Percentiles rank a stretch among this genome's conserved stretches.
These are phyloP conservation scores for Himalopsyche japonica DNA, from an alignment of 2,888 invertebrate species.

Conservation along the genomic window DNA sequence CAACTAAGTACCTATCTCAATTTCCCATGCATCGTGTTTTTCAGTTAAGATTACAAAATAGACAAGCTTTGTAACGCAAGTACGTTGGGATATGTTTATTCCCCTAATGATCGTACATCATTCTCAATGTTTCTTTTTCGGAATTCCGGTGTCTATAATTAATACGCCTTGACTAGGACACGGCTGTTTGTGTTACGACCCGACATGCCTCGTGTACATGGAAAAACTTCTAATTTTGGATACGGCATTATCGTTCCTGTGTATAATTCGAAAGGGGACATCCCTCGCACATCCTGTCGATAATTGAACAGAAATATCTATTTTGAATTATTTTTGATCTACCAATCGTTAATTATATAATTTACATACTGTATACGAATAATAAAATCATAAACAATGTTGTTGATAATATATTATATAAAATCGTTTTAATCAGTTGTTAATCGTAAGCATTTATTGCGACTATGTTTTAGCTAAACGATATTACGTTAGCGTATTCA, in stretches of 20 bases:
- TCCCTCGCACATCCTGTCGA: not conserved
- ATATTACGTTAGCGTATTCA: not conserved
- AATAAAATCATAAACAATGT: too few species aligned
- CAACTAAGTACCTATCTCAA: too few species aligned
- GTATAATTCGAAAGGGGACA: not conserved
- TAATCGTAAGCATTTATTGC: not conserved
- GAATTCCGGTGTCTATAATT: slow-evolving; percentile 7
- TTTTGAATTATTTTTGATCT: too few species aligned
- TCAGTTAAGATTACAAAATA: too few species aligned
- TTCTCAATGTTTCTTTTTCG: slow-evolving; percentile 3
- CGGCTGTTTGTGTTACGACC: slow-evolving; percentile 12
- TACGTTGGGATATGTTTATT: not conserved
- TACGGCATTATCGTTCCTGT: not conserved
- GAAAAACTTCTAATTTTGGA: not conserved
- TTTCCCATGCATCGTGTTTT: too few species aligned
- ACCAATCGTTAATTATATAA: too few species aligned
- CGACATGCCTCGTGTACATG: not conserved
- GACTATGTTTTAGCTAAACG: not conserved
- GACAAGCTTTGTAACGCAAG: too few species aligned
- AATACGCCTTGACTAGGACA: slow-evolving; percentile 26
- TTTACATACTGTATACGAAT: too few species aligned
- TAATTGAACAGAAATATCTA: not conserved
- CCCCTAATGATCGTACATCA: slow-evolving; percentile 5
- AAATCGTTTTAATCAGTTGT: too few species aligned
- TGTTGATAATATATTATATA: too few species aligned